Conservation (phyloP, 2,797 vertebrate species). For the Pogoniulus pusillus region DNA sequence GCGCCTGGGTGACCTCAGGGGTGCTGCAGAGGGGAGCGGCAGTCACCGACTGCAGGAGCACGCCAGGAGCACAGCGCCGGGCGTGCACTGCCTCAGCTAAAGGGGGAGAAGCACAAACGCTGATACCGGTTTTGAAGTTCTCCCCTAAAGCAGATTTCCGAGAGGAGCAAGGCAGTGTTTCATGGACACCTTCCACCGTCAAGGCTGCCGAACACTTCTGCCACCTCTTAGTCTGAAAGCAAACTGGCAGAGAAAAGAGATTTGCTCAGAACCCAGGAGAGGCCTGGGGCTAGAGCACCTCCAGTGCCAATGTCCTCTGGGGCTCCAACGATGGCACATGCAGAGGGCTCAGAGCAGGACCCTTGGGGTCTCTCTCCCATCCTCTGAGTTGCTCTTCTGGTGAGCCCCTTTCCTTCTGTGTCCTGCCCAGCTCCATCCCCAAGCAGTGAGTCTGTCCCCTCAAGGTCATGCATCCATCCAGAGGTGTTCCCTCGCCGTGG, state of each 20-base stretch:
- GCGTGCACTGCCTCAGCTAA: not conserved
- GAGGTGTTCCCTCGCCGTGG: too few relatives aligned
- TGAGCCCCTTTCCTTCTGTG: not conserved
- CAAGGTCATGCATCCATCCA: too few relatives aligned
- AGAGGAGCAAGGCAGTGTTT: not conserved
- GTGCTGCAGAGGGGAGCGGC: not conserved
- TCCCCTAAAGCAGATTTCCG: not conserved
- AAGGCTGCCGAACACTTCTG: not conserved
- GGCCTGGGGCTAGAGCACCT: not conserved
- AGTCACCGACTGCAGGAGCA: not conserved
- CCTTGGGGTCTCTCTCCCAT: not conserved
- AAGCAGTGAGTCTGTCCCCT: not conserved
- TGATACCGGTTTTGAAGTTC: not conserved
- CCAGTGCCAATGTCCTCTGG: fast-evolving
- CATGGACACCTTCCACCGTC: not conserved
- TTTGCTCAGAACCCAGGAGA: not conserved
- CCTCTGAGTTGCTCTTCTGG: not conserved
- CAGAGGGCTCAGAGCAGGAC: not conserved
- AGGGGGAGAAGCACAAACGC: not conserved
- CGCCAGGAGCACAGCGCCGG: not conserved
- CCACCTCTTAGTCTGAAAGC: not conserved
- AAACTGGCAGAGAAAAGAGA: not conserved
- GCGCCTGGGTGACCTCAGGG: not conserved
- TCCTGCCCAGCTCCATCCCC: not conserved
- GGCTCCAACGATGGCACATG: not conserved